A percentile compares a stretch with the other conserved stretches of the same genome.
Conservation (phyloP, 1,140 invertebrate species). For the Ostrea denselamellosa region DNA sequence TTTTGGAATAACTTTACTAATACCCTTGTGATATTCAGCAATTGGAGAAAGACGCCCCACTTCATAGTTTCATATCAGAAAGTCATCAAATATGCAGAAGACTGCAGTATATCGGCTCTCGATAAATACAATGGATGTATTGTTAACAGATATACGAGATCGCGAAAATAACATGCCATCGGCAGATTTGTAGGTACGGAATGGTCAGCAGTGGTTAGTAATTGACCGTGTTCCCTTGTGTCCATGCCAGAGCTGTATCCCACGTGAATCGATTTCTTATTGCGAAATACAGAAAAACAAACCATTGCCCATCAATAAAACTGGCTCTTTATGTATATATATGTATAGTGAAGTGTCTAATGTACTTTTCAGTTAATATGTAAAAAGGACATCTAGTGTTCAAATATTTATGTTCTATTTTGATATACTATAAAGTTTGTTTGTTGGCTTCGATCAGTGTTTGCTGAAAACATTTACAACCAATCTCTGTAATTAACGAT, state of each 20-base stretch:
- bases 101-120: not conserved
- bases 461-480: no score
- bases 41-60: no score
- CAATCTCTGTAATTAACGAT: no score
- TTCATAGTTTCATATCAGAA: not conserved
- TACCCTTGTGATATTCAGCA: no score
- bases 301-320: not conserved
- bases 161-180: not conserved
- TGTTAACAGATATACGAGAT: not conserved
- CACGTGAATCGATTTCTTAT: not conserved
- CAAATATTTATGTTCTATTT: no score
- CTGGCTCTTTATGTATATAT: not conserved
- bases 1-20: no score
- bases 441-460: no score
- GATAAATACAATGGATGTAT: not conserved
- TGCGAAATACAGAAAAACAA: not conserved
- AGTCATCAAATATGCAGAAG: not conserved
- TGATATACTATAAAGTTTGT: no score
- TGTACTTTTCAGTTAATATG: no score
- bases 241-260: not conserved
- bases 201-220: not conserved
- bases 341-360: no score
- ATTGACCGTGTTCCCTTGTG: not conserved
- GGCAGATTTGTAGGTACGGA: not conserved
- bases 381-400: no score